Conservation (phyloP, 2,888 invertebrate species). For the Pristionchus fissidentatus region DNA sequence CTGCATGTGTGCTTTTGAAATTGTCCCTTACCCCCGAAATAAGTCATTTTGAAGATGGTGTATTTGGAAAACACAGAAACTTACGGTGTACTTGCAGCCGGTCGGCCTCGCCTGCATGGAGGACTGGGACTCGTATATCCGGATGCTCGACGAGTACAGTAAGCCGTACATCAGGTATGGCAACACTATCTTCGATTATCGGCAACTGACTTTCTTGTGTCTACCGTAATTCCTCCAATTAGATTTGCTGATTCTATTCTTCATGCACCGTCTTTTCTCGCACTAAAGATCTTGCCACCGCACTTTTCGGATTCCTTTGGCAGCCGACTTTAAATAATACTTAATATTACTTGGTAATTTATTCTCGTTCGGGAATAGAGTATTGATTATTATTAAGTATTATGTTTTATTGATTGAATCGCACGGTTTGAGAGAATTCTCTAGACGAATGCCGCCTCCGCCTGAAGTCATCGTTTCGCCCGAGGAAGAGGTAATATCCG, state of each 20-base stretch:
- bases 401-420: neutral
- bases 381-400: neutral
- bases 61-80: neutral
- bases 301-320: too few relatives aligned
- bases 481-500: conserved; percentile 38
- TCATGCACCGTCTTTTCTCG: neutral
- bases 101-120: conserved; percentile 73
- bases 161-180: conserved; percentile 57
- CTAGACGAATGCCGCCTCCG: conserved; percentile 29
- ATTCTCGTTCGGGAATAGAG: neutral
- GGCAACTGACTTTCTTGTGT: conserved; percentile 8
- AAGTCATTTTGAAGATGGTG: neutral
- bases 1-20: neutral
- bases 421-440: neutral
- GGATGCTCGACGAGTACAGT: conserved; percentile 69
- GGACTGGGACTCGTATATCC: conserved; percentile 72
- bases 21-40: neutral
- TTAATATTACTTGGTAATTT: too few relatives aligned
- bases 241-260: too few relatives aligned
- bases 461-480: conserved; percentile 32
- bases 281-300: too few relatives aligned
- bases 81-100: conserved; percentile 65
- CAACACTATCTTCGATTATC: neutral
- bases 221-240: neutral
- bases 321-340: too few relatives aligned